Percentiles rank a stretch among this genome's conserved stretches.
These are phyloP conservation scores for Petrophora chlorosata DNA, from an alignment of 2,888 invertebrate genomes.

Conservation along the genomic window DNA sequence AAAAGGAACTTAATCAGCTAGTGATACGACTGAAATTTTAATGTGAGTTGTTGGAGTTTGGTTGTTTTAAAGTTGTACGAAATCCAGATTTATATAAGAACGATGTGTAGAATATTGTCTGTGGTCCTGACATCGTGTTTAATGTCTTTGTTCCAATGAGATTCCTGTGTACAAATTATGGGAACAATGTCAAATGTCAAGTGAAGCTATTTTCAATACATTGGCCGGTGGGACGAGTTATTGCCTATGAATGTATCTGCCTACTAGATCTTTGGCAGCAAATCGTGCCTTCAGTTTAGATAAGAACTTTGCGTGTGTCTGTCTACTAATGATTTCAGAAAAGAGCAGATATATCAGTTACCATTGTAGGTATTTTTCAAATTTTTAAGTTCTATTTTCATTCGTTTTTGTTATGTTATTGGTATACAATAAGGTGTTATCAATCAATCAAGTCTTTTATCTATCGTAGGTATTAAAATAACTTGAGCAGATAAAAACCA, in stretches of 20 bases:
- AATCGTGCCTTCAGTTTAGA: background rate
- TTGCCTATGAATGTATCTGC: background rate
- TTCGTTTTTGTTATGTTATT: too few species aligned
- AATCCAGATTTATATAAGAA: conserved; percentile 68
- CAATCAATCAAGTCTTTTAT: too few species aligned
- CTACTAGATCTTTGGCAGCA: background rate
- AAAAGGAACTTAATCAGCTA: conserved; percentile 28
- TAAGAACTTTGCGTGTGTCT: too few species aligned
- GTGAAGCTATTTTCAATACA: conserved; percentile 29
- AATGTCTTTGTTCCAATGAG: conserved; percentile 75
- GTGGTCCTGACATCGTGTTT: conserved; percentile 67
- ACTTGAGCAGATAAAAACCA: too few species aligned
- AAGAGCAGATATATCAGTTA: too few species aligned
- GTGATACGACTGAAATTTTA: conserved; percentile 34
- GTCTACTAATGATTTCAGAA: too few species aligned
- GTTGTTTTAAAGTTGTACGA: conserved; percentile 30
- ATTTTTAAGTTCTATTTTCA: too few species aligned
- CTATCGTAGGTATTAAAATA: too few species aligned
- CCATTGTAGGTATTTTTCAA: too few species aligned
- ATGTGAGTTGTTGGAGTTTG: conserved; percentile 24
- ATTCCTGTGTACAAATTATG: conserved; percentile 58
- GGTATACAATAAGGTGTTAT: too few species aligned
- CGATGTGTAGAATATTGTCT: conserved; percentile 74
- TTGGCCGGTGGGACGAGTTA: conserved; percentile 3
- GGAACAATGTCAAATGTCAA: conserved; percentile 45